A percentile compares a stretch with the other conserved stretches of the same genome.
Conservation (phyloP, 2,888 invertebrate genomes). For the Mimachlamys varia region DNA sequence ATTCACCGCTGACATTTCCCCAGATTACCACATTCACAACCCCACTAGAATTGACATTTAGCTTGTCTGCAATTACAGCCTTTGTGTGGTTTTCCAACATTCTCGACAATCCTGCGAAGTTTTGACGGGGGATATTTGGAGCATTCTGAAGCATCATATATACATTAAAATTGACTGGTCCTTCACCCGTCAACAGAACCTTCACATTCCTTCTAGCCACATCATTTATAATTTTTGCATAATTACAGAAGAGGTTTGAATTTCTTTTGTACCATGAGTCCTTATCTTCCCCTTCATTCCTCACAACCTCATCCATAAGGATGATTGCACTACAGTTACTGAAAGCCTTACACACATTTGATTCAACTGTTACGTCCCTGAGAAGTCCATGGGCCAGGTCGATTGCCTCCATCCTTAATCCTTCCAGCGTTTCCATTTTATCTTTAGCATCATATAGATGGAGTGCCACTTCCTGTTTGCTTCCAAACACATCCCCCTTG, state of each 20-base stretch:
- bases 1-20: slow-evolving; percentile 76
- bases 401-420: slow-evolving; percentile 75
- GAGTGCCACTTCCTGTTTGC: slow-evolving; percentile 71
- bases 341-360: slow-evolving; percentile 71
- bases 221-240: slow-evolving; percentile 72
- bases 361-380: slow-evolving; percentile 64
- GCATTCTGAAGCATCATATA: slow-evolving; percentile 75
- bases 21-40: slow-evolving; percentile 79
- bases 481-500: slow-evolving; percentile 76
- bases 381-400: slow-evolving; percentile 74
- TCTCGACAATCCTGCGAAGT: slow-evolving; percentile 75
- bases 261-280: slow-evolving; percentile 73
- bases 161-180: slow-evolving; percentile 78
- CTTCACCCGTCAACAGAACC: slow-evolving; percentile 75
- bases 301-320: slow-evolving; percentile 69
- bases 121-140: slow-evolving; percentile 72
- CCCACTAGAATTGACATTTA: slow-evolving; percentile 75
- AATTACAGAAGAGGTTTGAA: slow-evolving; percentile 67
- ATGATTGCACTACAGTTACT: slow-evolving; percentile 72
- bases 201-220: slow-evolving; percentile 72
- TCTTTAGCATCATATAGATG: slow-evolving; percentile 68
- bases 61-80: slow-evolving; percentile 73
- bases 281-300: slow-evolving; percentile 60
- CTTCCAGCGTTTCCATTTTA: slow-evolving; percentile 64
- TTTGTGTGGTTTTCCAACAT: slow-evolving; percentile 77